These are phyloP conservation scores for Centropus unirufus DNA, from an alignment of 2,113 vertebrate species.

Conservation along the genomic window DNA sequence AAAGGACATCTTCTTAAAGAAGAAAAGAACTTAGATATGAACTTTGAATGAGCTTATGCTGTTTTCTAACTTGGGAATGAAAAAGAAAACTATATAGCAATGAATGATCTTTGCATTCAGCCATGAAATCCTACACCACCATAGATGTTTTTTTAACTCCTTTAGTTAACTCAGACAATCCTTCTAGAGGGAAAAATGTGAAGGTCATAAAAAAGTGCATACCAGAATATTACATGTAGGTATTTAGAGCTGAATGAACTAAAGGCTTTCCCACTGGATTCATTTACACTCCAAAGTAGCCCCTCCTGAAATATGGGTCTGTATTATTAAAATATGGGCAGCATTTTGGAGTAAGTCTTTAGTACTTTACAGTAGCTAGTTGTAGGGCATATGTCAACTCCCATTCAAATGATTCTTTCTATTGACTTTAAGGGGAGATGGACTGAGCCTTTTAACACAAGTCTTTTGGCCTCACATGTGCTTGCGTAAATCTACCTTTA, in stretches of 20 bases:
- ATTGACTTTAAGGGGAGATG: neutral
- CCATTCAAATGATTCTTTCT: neutral
- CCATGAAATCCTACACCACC: neutral
- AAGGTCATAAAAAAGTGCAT: slow-evolving; percentile 5
- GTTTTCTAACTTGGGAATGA: neutral
- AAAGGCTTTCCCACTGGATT: neutral
- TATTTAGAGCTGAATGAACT: neutral
- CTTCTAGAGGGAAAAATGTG: slow-evolving; percentile 16
- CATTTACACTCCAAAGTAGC: neutral
- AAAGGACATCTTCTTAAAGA: neutral
- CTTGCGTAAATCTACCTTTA: neutral
- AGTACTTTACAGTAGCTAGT: neutral
- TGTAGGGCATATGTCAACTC: neutral
- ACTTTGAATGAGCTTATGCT: neutral
- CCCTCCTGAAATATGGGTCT: neutral
- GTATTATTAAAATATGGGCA: neutral
- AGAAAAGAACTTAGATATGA: neutral
- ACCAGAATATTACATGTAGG: neutral
- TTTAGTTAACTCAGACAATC: slow-evolving; percentile 1
- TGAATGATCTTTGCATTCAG: slow-evolving; percentile 3
- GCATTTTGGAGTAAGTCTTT: neutral
- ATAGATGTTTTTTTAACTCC: slow-evolving; percentile 4
- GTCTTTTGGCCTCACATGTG: neutral
- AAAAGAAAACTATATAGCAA: neutral
- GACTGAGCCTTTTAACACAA: neutral